Evolutionary conservation across 2,797 vertebrate genomes (phyloP).

Genomic region (Sibirionetta formosa): DNA sequence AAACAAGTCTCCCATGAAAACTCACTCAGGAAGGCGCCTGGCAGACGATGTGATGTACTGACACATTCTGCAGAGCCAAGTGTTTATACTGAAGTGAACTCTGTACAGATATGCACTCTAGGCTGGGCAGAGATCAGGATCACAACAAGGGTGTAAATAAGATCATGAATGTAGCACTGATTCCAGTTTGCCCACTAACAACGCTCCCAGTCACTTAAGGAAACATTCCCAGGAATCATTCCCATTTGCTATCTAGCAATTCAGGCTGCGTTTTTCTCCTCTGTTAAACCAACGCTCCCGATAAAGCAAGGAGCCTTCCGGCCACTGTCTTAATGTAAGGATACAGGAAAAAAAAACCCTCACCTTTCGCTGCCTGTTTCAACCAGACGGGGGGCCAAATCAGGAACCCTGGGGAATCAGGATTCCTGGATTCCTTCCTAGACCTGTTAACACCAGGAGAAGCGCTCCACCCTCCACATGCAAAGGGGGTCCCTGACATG

Average conservation of each 20-base stretch:
- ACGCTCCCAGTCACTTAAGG: not conserved
- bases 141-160: not conserved
- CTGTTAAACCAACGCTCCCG: not conserved
- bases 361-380: not conserved
- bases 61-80: not conserved
- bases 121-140: conserved; percentile 11
- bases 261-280: not conserved
- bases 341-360: not conserved
- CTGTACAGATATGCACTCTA: not conserved
- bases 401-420: not conserved
- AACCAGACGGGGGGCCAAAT: not conserved
- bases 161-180: not conserved
- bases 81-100: not conserved
- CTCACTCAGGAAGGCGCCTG: not conserved
- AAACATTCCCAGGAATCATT: conserved; percentile 41
- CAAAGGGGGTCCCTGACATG: not conserved
- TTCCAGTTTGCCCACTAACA: conserved; percentile 40
- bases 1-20: not conserved
- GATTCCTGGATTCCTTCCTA: not conserved
- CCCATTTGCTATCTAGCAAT: not conserved
- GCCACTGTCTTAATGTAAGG: accelerated
- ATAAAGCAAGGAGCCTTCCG: not conserved
- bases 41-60: not conserved
- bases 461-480: not conserved
- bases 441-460: not conserved